A percentile compares a stretch with the other conserved stretches of the same genome.
These are phyloP conservation scores for Silurus aristotelis DNA, from an alignment of 2,797 vertebrate species.

Conservation along the genomic window DNA sequence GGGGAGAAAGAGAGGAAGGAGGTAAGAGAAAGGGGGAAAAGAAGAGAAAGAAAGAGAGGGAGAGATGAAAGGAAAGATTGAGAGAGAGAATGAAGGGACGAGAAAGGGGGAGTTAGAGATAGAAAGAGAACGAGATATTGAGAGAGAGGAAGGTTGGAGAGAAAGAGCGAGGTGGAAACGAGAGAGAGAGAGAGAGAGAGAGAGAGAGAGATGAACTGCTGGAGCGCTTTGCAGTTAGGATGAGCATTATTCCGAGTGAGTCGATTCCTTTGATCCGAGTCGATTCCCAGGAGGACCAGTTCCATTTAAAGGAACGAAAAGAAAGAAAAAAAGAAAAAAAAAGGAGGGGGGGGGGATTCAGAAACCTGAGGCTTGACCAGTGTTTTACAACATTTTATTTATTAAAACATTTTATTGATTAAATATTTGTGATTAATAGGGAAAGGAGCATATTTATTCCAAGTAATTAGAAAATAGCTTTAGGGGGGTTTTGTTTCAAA, in stretches of 20 bases:
- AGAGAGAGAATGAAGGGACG: slow-evolving; percentile 15
- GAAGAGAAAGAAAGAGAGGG: slow-evolving; percentile 2
- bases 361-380: too few relatives aligned
- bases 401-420: too few relatives aligned
- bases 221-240: slow-evolving; percentile 55
- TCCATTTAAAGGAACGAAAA: too few relatives aligned
- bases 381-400: too few relatives aligned
- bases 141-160: too few relatives aligned
- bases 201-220: slow-evolving; percentile 30
- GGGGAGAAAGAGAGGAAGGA: slow-evolving; percentile 6
- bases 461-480: too few relatives aligned
- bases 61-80: neutral
- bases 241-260: slow-evolving; percentile 22
- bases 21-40: neutral
- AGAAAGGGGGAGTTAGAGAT: neutral
- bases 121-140: slow-evolving; percentile 4
- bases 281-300: neutral
- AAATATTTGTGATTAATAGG: too few relatives aligned
- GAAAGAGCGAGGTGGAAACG: neutral
- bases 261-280: neutral
- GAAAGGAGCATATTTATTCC: too few relatives aligned
- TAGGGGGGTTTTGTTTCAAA: neutral
- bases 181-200: neutral
- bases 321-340: too few relatives aligned
- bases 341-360: too few relatives aligned